Conservation (phyloP, 2,797 vertebrate genomes). For the Pseudochaenichthys georgianus region DNA sequence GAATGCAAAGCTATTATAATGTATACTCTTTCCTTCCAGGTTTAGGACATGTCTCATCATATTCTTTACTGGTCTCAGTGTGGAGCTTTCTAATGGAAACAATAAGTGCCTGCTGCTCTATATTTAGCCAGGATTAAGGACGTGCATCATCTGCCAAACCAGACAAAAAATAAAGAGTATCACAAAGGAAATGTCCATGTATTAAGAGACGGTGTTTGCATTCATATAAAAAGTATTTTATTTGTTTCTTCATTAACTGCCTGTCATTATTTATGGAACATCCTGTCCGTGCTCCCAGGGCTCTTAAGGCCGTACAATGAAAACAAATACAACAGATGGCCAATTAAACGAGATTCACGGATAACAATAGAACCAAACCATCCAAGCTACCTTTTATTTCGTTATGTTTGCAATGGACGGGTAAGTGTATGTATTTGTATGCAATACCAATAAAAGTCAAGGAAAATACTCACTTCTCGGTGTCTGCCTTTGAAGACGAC, state of each 20-base stretch:
- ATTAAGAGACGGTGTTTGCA: background rate
- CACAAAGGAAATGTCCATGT: accelerated
- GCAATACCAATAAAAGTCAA: accelerated
- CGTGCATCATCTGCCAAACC: background rate
- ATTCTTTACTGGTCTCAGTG: slow-evolving; percentile 22
- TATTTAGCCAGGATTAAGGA: background rate
- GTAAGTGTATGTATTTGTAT: background rate
- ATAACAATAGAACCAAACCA: background rate
- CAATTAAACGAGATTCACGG: background rate
- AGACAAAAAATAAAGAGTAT: background rate
- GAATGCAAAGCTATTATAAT: background rate
- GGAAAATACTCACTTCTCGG: slow-evolving; percentile 87
- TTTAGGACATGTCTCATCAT: slow-evolving; percentile 48
- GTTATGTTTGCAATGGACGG: accelerated
- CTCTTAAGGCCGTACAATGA: slow-evolving; percentile 79
- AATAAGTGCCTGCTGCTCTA: slow-evolving; percentile 32
- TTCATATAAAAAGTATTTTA: background rate
- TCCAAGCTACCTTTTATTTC: accelerated
- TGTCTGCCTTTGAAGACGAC: slow-evolving; percentile 97
- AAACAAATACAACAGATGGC: slow-evolving; percentile 59
- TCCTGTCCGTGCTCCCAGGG: slow-evolving; percentile 56
- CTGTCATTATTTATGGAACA: slow-evolving; percentile 39
- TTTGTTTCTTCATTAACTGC: background rate
- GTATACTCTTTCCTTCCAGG: background rate
- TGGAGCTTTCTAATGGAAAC: slow-evolving; percentile 33